phyloP scores from a whole-genome alignment of 2,797 vertebrate genomes.

The Acrossocheilus wenchowensis region DNA sequence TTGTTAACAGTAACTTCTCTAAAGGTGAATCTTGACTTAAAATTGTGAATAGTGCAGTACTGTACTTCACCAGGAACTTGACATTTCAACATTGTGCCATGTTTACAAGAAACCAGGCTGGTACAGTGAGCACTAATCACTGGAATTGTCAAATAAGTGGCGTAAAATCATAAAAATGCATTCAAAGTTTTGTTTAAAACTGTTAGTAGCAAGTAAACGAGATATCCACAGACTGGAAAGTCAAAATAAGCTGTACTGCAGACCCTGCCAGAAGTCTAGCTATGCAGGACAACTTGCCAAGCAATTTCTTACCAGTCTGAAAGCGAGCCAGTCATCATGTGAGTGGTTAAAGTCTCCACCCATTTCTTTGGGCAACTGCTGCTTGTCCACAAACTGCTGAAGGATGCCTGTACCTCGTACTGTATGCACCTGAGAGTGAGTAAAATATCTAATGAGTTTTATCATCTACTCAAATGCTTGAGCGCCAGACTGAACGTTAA shows the following conservation, averaged over 20 bases:
- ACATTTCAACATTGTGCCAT: not conserved
- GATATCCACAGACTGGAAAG: not conserved
- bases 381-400: slow-evolving; percentile 79
- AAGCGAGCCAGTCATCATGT: slow-evolving; percentile 81
- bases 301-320: slow-evolving; percentile 74
- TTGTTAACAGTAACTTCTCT: not conserved
- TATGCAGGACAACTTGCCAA: not conserved
- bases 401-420: slow-evolving; percentile 76
- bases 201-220: not conserved
- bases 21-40: not conserved
- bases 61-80: not conserved
- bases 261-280: not conserved
- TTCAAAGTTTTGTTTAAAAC: not conserved
- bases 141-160: not conserved
- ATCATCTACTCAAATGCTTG: slow-evolving; percentile 32
- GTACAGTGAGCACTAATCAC: not conserved
- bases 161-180: not conserved
- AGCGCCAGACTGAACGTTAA: not conserved
- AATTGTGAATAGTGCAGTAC: no score
- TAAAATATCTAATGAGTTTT: slow-evolving; percentile 10
- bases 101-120: not conserved
- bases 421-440: slow-evolving; percentile 69
- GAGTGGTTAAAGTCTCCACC: slow-evolving; percentile 80
- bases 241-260: not conserved
- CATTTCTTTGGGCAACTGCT: slow-evolving; percentile 77